Evolutionary conservation across 2,888 invertebrate genomes (phyloP).

Genomic region (Eupithecia vulgata): DNA sequence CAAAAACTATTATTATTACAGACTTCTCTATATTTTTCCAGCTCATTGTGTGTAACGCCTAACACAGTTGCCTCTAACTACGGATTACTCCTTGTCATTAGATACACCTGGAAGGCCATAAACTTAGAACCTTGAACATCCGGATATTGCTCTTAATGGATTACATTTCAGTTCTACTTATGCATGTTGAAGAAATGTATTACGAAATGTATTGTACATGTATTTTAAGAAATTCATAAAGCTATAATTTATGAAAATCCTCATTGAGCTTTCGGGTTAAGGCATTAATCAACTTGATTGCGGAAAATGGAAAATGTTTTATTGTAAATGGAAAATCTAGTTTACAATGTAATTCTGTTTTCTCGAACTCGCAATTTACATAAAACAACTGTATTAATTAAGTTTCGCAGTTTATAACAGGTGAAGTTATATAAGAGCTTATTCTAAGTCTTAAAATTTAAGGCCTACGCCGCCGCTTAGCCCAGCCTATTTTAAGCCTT

Average conservation of each 20-base stretch:
- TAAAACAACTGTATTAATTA: constrained; percentile 43
- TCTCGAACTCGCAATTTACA: constrained; percentile 48
- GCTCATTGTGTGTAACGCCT: constrained; percentile 6
- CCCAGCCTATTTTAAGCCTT: too few relatives aligned
- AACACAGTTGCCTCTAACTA: constrained; percentile 40
- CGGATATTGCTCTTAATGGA: constrained; percentile 19
- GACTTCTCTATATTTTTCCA: too few relatives aligned
- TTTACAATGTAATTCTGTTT: constrained; percentile 47
- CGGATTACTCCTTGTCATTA: constrained; percentile 45
- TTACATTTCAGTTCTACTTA: not conserved
- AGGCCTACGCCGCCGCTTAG: not conserved
- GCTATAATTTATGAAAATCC: not conserved
- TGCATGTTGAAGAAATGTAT: not conserved
- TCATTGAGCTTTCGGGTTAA: not conserved
- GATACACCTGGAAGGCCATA: constrained; percentile 36
- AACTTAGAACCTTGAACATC: constrained; percentile 32
- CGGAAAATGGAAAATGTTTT: constrained; percentile 24
- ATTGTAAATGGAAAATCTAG: constrained; percentile 47
- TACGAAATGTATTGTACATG: too few relatives aligned
- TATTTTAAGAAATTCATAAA: not conserved
- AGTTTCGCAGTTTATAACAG: constrained; percentile 15
- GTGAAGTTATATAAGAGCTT: constrained; percentile 1
- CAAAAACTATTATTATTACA: too few relatives aligned
- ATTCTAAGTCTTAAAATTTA: constrained; percentile 14
- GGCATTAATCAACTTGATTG: constrained; percentile 18